These are phyloP conservation scores for Zapornia atra DNA, from an alignment of 2,113 vertebrate genomes.

Conservation along the genomic window DNA sequence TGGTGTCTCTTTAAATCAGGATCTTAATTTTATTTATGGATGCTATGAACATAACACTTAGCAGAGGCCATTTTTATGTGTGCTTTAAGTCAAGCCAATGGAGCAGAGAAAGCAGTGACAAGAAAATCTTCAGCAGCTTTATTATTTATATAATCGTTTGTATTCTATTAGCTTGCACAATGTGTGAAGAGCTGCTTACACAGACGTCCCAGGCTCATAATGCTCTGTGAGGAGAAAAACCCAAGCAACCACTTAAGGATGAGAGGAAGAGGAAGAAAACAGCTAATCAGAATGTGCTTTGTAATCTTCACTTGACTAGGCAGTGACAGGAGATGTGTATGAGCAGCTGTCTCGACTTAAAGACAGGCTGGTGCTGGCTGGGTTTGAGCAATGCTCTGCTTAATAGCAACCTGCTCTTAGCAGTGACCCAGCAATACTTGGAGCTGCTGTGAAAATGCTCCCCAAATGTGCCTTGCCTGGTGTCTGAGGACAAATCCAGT, in stretches of 20 bases:
- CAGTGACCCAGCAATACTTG: not conserved
- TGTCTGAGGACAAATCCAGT: not conserved
- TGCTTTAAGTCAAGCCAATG: constrained; percentile 63
- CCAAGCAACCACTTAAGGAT: constrained; percentile 8
- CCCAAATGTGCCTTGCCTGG: not conserved
- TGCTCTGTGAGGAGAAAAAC: constrained; percentile 9
- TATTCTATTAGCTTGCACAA: constrained; percentile 35
- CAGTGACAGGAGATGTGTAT: not conserved
- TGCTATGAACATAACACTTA: constrained; percentile 45
- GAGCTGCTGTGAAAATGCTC: not conserved
- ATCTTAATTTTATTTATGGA: constrained; percentile 59
- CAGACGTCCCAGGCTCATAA: not conserved
- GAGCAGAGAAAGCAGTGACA: constrained; percentile 51
- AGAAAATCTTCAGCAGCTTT: constrained; percentile 58
- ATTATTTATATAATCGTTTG: constrained; percentile 58
- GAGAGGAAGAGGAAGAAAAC: not conserved
- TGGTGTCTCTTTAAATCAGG: constrained; percentile 46
- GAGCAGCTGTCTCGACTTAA: not conserved
- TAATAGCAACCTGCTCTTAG: not conserved
- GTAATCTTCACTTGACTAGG: constrained; percentile 5
- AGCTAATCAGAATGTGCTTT: constrained; percentile 30
- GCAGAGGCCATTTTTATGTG: constrained; percentile 44
- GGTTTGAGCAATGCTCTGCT: not conserved
- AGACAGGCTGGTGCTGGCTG: not conserved
- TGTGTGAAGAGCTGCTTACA: not conserved